These are phyloP conservation scores for Plutella xylostella DNA, from an alignment of 2,888 invertebrate species.

Conservation along the genomic window DNA sequence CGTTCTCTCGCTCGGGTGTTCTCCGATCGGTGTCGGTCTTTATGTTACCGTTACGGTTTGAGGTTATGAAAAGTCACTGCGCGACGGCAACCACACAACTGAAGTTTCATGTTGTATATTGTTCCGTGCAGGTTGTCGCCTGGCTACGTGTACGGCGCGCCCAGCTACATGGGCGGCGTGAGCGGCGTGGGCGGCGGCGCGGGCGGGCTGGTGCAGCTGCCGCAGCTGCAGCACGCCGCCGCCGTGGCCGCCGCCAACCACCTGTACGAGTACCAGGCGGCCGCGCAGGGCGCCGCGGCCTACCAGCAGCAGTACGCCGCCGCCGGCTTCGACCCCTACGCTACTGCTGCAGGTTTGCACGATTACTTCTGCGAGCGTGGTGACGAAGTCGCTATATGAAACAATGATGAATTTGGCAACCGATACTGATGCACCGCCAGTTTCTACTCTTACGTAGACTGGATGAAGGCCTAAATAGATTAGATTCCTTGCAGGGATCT, in stretches of 20 bases:
- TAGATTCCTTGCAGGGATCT: too few relatives aligned
- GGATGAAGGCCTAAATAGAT: too few relatives aligned
- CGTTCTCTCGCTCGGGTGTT: too few relatives aligned
- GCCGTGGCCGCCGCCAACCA: slow-evolving; percentile 85
- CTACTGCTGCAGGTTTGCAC: slow-evolving; percentile 80
- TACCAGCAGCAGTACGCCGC: slow-evolving; percentile 81
- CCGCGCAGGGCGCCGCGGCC: slow-evolving; percentile 77
- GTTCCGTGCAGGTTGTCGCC: slow-evolving; percentile 63
- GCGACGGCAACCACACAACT: too few relatives aligned
- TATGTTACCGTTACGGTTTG: too few relatives aligned
- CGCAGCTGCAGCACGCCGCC: slow-evolving; percentile 79
- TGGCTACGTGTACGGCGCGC: slow-evolving; percentile 81
- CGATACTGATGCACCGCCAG: too few relatives aligned
- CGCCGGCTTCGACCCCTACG: slow-evolving; percentile 81
- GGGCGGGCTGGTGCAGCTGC: slow-evolving; percentile 77
- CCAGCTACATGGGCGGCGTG: slow-evolving; percentile 77
- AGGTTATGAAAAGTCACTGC: slow-evolving; percentile 1
- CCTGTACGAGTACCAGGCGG: slow-evolving; percentile 85
- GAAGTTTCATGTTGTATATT: too few relatives aligned
- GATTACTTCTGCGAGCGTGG: too few relatives aligned
- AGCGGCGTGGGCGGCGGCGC: slow-evolving; percentile 69
- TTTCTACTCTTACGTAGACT: too few relatives aligned
- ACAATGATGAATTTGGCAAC: too few relatives aligned
- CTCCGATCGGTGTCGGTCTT: too few relatives aligned
- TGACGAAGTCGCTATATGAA: too few relatives aligned